These are phyloP conservation scores for Pithecia hirsuta DNA, from an alignment of 2,797 vertebrate species.

Conservation along the genomic window DNA sequence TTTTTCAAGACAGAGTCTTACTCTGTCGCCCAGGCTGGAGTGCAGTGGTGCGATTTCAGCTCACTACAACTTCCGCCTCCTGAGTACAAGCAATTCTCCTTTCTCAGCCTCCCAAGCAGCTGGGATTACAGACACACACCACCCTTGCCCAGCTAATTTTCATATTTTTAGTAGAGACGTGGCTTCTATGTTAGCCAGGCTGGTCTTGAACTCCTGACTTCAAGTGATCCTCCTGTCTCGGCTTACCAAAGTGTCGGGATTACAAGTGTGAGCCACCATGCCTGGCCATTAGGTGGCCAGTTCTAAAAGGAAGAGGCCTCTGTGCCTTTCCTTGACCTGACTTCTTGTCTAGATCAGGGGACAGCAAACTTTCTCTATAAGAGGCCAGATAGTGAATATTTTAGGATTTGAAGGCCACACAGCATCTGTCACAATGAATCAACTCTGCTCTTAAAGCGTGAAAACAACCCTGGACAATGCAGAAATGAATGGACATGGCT, in stretches of 20 bases:
- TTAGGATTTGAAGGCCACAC: neutral
- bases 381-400: neutral
- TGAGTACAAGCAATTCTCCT: neutral
- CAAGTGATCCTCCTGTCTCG: neutral
- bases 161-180: neutral
- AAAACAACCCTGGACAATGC: neutral
- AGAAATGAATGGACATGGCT: neutral
- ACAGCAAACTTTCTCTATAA: neutral
- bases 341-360: neutral
- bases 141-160: neutral
- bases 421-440: neutral
- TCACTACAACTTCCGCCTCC: neutral
- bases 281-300: neutral
- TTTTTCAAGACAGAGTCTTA: neutral
- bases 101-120: neutral
- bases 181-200: neutral
- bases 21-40: neutral
- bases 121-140: neutral
- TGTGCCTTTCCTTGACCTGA: neutral
- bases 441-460: rapidly evolving
- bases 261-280: neutral
- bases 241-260: neutral
- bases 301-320: neutral
- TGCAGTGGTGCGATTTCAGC: neutral
- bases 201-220: neutral